Percentiles rank a stretch among this genome's conserved stretches.
phyloP scores from a whole-genome alignment of 1,140 invertebrate species.

The Stenopsyche tienmushanensis region DNA sequence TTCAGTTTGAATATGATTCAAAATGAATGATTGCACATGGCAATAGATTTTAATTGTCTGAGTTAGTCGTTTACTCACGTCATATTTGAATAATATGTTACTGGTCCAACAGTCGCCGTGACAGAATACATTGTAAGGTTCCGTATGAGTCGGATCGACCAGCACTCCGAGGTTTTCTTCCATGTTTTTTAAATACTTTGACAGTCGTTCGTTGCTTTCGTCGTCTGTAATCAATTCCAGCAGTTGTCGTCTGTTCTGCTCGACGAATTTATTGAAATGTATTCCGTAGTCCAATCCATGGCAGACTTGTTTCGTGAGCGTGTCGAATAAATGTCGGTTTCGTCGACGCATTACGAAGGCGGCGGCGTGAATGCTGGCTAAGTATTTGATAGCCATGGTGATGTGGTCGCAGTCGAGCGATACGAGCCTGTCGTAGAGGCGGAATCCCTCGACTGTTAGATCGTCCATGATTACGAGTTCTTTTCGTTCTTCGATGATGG shows the following conservation, averaged over 20 bases:
- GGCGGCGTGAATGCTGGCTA: constrained; percentile 58
- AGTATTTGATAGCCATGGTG: constrained; percentile 50
- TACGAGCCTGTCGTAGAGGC: constrained; percentile 50
- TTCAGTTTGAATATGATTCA: too few species aligned
- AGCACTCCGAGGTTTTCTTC: constrained; percentile 12
- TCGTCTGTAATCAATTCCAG: constrained; percentile 11
- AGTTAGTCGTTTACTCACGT: constrained; percentile 32
- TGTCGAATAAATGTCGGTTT: constrained; percentile 44
- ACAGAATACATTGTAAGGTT: constrained; percentile 51
- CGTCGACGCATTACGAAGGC: constrained; percentile 54
- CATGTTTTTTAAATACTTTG: not conserved
- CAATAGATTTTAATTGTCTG: too few species aligned
- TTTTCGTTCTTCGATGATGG: constrained; percentile 44
- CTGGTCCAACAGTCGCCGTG: constrained; percentile 61
- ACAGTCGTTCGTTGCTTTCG: not conserved
- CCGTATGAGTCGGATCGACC: constrained; percentile 36
- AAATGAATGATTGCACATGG: too few species aligned
- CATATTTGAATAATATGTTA: constrained; percentile 55
- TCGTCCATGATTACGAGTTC: constrained; percentile 60
- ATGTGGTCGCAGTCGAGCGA: constrained; percentile 52
- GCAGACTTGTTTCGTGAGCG: constrained; percentile 11
- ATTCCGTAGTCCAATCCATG: constrained; percentile 12
- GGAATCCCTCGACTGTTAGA: constrained; percentile 49
- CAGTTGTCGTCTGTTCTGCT: constrained; percentile 8
- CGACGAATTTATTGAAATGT: constrained; percentile 9